Evolutionary conservation across 2,888 invertebrate genomes (phyloP).

Genomic region (Ypsolopha sequella): DNA sequence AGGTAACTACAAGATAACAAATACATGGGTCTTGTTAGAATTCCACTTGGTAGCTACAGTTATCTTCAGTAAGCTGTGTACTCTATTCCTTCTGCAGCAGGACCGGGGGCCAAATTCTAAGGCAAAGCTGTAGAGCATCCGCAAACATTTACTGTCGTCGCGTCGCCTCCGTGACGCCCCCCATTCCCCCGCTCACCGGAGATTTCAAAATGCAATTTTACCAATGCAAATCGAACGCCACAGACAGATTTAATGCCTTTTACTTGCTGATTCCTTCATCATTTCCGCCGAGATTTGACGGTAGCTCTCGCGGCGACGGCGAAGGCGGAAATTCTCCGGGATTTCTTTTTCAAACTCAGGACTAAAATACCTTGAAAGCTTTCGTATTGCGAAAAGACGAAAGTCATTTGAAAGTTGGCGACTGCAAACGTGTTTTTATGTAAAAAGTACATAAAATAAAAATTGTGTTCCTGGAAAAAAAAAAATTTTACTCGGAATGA

Average conservation of each 20-base stretch:
- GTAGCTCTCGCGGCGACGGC: conserved; percentile 15
- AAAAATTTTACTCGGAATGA: no score
- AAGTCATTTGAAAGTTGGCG: no score
- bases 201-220: conserved; percentile 63
- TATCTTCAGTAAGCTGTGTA: no score
- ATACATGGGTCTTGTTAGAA: no score
- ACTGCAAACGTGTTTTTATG: no score
- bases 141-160: conserved; percentile 42
- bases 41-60: no score
- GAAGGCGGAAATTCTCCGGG: neutral
- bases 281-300: conserved; percentile 43
- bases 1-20: no score
- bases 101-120: conserved; percentile 23
- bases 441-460: no score
- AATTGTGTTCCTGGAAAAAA: no score
- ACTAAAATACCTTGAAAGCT: no score
- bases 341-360: neutral
- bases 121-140: conserved; percentile 38
- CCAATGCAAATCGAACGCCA: conserved; percentile 62
- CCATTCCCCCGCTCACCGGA: conserved; percentile 28
- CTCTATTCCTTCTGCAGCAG: no score
- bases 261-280: conserved; percentile 55
- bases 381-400: no score
- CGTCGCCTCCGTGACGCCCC: conserved; percentile 20
- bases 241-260: conserved; percentile 65